Conservation (phyloP, 2,888 invertebrate genomes). For the Physocephala rufipes region DNA sequence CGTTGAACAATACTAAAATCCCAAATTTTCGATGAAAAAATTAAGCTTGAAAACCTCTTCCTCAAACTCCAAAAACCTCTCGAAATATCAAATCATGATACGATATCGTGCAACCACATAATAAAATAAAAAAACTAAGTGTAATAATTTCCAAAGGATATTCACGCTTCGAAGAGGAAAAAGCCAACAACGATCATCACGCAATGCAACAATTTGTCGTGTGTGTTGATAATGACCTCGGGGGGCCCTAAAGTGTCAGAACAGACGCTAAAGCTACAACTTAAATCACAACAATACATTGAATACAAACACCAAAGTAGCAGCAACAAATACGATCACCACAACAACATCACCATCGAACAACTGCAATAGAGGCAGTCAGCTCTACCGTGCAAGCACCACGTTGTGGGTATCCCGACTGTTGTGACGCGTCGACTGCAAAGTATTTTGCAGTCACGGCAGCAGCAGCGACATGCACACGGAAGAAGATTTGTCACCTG, state of each 20-base stretch:
- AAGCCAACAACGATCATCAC: not conserved
- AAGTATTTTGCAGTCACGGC: slow-evolving; percentile 4
- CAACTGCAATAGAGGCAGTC: not conserved
- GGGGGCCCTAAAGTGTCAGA: slow-evolving; percentile 26
- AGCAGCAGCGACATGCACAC: slow-evolving; percentile 17
- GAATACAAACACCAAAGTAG: slow-evolving; percentile 8
- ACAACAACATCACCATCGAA: not conserved
- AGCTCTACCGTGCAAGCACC: slow-evolving; percentile 7
- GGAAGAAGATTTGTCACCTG: slow-evolving; percentile 52
- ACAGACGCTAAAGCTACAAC: slow-evolving; percentile 27
- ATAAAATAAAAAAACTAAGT: not conserved
- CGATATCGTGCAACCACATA: too few species aligned
- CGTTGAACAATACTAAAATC: too few species aligned
- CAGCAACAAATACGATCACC: slow-evolving; percentile 10
- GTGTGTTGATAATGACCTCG: slow-evolving; percentile 25
- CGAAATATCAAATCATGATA: not conserved
- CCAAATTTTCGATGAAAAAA: too few species aligned
- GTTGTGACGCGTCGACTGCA: not conserved
- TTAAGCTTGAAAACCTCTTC: too few species aligned
- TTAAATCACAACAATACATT: slow-evolving; percentile 19
- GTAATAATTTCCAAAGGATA: not conserved
- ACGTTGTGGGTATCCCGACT: slow-evolving; percentile 47
- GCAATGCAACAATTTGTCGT: not conserved
- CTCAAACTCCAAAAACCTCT: not conserved
- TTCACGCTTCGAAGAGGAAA: not conserved